Conservation (phyloP, 2,797 vertebrate species). For the Triplophysa yarkandensis region DNA sequence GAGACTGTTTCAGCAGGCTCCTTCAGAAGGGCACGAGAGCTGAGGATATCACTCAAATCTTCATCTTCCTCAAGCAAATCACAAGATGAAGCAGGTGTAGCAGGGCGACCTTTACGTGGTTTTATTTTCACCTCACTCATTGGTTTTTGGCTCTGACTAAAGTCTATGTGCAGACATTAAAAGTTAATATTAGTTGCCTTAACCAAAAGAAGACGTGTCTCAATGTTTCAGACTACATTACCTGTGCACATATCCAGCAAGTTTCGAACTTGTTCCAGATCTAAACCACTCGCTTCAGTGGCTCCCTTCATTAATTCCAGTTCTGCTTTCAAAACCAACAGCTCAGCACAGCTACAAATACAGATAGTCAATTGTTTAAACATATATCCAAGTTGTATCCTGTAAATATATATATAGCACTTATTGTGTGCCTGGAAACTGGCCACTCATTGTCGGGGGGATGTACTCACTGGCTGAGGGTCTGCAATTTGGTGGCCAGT, state of each 20-base stretch:
- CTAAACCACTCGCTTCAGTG: constrained; percentile 74
- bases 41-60: constrained; percentile 77
- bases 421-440: not conserved
- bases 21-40: constrained; percentile 65
- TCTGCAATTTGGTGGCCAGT: constrained; percentile 85
- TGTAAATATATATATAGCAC: not conserved
- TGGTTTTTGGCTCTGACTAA: constrained; percentile 47
- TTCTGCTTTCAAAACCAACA: constrained; percentile 87
- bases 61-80: constrained; percentile 64
- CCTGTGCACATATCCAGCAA: constrained; percentile 85
- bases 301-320: constrained; percentile 84
- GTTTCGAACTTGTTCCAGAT: constrained; percentile 82
- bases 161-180: constrained; percentile 44
- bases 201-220: not conserved
- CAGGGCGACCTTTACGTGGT: constrained; percentile 73
- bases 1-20: constrained; percentile 67
- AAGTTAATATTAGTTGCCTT: not conserved
- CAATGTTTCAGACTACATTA: constrained; percentile 50
- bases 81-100: constrained; percentile 22
- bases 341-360: constrained; percentile 79
- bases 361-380: constrained; percentile 11
- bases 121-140: constrained; percentile 76
- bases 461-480: constrained; percentile 78
- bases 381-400: too few species aligned
- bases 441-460: not conserved